phyloP scores from a whole-genome alignment of 2,888 invertebrate species.

The Rhabditoides inermis region DNA sequence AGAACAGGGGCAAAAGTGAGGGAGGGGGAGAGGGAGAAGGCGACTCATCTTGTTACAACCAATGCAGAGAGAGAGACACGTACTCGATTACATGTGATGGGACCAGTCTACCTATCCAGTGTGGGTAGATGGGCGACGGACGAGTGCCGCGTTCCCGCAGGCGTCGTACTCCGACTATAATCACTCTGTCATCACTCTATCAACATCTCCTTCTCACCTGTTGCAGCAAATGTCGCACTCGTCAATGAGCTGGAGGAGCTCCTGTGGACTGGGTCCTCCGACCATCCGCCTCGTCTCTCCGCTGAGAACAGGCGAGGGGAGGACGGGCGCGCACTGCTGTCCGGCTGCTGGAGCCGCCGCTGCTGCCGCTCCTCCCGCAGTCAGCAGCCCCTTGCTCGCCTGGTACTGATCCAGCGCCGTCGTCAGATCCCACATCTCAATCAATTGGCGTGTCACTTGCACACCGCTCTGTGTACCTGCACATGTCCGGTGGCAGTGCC shows the following conservation, averaged over 20 bases:
- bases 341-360: constrained; percentile 17
- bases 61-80: too few relatives aligned
- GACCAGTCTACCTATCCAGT: not conserved
- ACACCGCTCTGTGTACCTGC: constrained; percentile 57
- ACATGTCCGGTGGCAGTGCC: constrained; percentile 85
- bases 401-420: constrained; percentile 75
- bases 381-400: too few relatives aligned
- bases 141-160: constrained; percentile 5
- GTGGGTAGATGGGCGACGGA: constrained; percentile 2
- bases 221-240: constrained; percentile 73
- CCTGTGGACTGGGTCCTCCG: constrained; percentile 74
- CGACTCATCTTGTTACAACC: too few relatives aligned
- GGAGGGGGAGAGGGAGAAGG: too few relatives aligned
- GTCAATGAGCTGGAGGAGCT: constrained; percentile 79
- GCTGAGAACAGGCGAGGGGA: too few relatives aligned
- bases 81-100: too few relatives aligned
- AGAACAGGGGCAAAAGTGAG: too few relatives aligned
- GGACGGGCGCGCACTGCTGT: too few relatives aligned
- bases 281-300: constrained; percentile 2
- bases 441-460: not conserved
- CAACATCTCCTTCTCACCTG: not conserved
- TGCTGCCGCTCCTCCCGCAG: constrained; percentile 57
- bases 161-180: constrained; percentile 1
- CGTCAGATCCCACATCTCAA: constrained; percentile 88
- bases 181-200: not conserved